phyloP scores from a whole-genome alignment of 2,113 vertebrate species.

The Plotosus lineatus region DNA sequence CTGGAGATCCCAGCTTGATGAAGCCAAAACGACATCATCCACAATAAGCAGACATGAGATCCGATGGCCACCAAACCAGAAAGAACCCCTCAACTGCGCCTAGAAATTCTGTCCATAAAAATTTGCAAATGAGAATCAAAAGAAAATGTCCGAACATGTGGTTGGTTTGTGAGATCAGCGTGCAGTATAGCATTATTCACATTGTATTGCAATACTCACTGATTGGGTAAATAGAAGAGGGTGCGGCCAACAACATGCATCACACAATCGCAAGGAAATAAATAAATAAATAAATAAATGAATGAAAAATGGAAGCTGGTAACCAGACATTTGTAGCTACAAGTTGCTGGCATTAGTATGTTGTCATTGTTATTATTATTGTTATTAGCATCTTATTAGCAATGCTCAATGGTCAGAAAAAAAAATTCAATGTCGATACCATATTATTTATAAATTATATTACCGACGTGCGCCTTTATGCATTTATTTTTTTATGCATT shows the following conservation, averaged over 20 bases:
- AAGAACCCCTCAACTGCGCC: no score
- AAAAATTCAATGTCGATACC: no score
- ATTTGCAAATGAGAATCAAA: not conserved
- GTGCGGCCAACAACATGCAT: not conserved
- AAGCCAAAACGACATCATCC: no score
- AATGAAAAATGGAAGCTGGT: not conserved
- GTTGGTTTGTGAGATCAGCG: not conserved
- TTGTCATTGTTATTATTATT: not conserved
- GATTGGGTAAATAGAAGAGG: not conserved
- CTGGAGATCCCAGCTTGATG: no score
- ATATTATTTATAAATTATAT: no score
- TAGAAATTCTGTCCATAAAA: no score
- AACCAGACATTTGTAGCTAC: not conserved
- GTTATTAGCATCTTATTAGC: not conserved
- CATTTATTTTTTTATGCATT: no score
- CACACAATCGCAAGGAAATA: not conserved
- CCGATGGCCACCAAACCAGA: no score
- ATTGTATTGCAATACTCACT: not conserved
- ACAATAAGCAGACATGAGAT: no score
- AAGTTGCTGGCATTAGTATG: no score
- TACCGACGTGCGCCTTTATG: no score
- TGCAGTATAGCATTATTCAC: not conserved
- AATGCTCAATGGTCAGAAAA: no score
- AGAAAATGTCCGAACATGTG: not conserved
- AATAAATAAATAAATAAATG: not conserved